A percentile compares a stretch with the other conserved stretches of the same genome.
phyloP scores from a whole-genome alignment of 1,140 invertebrate genomes.

The Centruroides vittatus region DNA sequence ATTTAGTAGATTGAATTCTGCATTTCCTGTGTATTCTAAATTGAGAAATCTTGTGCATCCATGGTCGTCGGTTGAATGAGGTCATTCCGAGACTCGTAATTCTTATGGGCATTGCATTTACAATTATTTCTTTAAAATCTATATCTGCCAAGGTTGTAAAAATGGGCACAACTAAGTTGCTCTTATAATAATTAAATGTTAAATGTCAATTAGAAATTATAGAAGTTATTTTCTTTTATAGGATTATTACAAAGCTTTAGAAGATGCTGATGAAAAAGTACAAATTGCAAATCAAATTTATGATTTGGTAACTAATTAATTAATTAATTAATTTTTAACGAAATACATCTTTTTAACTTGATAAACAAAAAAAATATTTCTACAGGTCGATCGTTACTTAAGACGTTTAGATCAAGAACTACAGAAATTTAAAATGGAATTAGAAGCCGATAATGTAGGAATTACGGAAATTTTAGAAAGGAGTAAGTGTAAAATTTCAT shows the following conservation, averaged over 20 bases:
- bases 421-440: constrained; percentile 94
- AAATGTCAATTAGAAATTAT: neutral
- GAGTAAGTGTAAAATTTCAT: constrained; percentile 25
- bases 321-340: neutral
- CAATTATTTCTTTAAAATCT: neutral
- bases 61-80: neutral
- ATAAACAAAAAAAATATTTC: neutral
- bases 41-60: too few relatives aligned
- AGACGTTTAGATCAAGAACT: constrained; percentile 84
- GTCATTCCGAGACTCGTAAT: neutral
- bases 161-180: neutral
- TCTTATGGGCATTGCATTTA: neutral
- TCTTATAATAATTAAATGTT: neutral
- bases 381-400: constrained; percentile 64
- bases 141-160: neutral
- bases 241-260: constrained; percentile 83
- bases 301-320: constrained; percentile 46
- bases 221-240: constrained; percentile 16
- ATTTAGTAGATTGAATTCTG: too few relatives aligned
- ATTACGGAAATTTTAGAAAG: constrained; percentile 94
- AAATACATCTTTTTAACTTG: neutral
- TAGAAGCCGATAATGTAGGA: constrained; percentile 95
- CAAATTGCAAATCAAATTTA: constrained; percentile 86
- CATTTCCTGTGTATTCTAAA: too few relatives aligned
- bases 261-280: constrained; percentile 77